These are phyloP conservation scores for Falco novaeseelandiae DNA, from an alignment of 2,797 vertebrate genomes.

Conservation along the genomic window DNA sequence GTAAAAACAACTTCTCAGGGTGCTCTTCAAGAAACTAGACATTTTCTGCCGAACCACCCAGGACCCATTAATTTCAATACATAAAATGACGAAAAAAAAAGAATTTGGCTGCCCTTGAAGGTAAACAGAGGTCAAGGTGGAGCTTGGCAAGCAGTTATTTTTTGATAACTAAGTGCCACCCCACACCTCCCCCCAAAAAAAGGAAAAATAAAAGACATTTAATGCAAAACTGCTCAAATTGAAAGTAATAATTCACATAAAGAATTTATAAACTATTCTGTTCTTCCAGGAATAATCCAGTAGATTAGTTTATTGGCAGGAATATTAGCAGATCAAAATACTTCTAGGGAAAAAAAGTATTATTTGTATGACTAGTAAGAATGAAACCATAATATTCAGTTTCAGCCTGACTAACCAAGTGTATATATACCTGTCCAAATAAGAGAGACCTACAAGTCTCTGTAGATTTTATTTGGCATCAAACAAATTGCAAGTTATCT, in stretches of 20 bases:
- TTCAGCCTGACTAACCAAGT: not conserved
- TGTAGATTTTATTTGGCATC: not conserved
- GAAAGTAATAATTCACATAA: not conserved
- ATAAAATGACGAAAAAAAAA: slow-evolving; percentile 17
- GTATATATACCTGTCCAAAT: not conserved
- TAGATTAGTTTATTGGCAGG: not conserved
- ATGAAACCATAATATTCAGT: not conserved
- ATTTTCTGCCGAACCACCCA: slow-evolving; percentile 49
- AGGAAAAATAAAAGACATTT: not conserved
- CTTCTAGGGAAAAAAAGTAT: not conserved
- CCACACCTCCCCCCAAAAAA: not conserved
- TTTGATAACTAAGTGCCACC: not conserved
- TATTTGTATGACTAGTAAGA: not conserved
- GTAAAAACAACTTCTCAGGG: not conserved
- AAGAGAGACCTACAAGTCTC: not conserved
- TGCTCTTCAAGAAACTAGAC: slow-evolving; percentile 34
- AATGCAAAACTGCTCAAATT: not conserved
- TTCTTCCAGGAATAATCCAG: slow-evolving; percentile 1
- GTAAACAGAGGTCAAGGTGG: slow-evolving; percentile 27
- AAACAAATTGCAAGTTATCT: not conserved
- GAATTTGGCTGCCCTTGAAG: not conserved
- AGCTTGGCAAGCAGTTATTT: not conserved
- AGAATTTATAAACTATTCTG: not conserved
- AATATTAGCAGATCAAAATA: not conserved
- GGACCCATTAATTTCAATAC: not conserved